Evolutionary conservation across 1,140 invertebrate genomes (phyloP).

Genomic region (Halyomorpha halys): DNA sequence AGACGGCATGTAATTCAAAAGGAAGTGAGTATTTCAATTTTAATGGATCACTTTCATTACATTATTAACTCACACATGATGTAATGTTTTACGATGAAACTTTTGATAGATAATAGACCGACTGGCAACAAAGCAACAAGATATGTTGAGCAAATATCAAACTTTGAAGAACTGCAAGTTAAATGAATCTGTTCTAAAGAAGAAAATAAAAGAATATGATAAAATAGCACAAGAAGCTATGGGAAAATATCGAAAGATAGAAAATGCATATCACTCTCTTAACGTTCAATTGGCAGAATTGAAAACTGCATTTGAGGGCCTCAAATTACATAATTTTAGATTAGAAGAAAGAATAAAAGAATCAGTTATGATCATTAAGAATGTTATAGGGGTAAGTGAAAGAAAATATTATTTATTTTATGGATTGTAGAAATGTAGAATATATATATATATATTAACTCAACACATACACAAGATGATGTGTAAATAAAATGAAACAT

Average conservation of each 20-base stretch:
- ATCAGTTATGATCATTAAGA: constrained; percentile 1
- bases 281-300: not conserved
- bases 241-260: not conserved
- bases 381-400: constrained; percentile 11
- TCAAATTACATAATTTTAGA: constrained; percentile 5
- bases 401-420: not conserved
- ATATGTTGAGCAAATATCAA: not conserved
- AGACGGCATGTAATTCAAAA: no score
- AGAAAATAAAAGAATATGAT: not conserved
- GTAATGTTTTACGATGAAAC: not conserved
- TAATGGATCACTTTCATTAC: no score
- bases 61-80: no score
- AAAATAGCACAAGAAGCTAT: not conserved
- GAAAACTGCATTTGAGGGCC: not conserved
- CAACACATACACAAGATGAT: no score
- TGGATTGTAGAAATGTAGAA: no score
- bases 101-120: constrained; percentile 5
- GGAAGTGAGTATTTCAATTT: no score
- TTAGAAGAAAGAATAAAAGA: constrained; percentile 16
- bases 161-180: not conserved
- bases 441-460: no score
- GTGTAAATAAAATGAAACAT: no score
- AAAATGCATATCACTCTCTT: not conserved
- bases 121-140: not conserved
- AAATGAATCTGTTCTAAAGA: not conserved